These are phyloP conservation scores for Sepioteuthis lessoniana DNA, from an alignment of 2,888 invertebrate genomes.

Conservation along the genomic window DNA sequence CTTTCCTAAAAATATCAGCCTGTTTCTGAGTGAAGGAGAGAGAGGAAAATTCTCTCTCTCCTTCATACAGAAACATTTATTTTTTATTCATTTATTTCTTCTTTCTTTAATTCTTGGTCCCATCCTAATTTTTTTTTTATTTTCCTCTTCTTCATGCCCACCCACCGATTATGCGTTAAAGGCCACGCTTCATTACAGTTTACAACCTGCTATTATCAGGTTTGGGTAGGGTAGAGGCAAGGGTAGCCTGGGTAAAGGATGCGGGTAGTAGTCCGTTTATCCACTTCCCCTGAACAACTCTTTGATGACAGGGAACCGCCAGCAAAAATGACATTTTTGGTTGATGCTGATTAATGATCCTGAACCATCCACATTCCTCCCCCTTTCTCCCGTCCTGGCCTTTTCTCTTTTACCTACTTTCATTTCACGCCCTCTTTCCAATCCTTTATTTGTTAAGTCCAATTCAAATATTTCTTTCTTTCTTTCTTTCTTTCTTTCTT, in stretches of 20 bases:
- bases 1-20: too few species aligned
- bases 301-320: not conserved
- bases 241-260: not conserved
- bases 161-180: not conserved
- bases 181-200: not conserved
- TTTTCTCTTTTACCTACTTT: not conserved
- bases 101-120: not conserved
- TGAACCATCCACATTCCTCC: not conserved
- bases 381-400: not conserved
- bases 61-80: too few species aligned
- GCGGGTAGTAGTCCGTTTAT: not conserved
- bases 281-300: not conserved
- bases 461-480: not conserved
- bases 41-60: too few species aligned
- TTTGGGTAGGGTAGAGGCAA: not conserved
- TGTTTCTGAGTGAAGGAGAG: too few species aligned
- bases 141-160: not conserved
- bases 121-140: not conserved
- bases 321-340: conserved; percentile 21
- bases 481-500: not conserved
- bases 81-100: too few species aligned
- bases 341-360: conserved; percentile 21
- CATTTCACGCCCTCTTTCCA: not conserved
- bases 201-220: not conserved
- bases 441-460: not conserved